A percentile compares a stretch with the other conserved stretches of the same genome.
Evolutionary conservation across 2,888 invertebrate species (phyloP).

Genomic region (Coleophora deauratella): DNA sequence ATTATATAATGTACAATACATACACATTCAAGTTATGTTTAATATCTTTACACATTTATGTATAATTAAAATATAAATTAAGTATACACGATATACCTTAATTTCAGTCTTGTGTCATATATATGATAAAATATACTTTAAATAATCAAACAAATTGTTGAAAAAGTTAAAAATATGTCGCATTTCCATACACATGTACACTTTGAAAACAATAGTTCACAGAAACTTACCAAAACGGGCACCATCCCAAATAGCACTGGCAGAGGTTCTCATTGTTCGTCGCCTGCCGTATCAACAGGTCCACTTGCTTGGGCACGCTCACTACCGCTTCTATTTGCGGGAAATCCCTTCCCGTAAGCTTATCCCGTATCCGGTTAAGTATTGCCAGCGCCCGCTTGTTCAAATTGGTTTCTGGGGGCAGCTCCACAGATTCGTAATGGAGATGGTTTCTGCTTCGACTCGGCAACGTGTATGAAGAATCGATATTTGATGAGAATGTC

Average conservation of each 20-base stretch:
- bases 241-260: constrained; percentile 99
- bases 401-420: constrained; percentile 82
- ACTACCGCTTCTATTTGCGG: constrained; percentile 80
- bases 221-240: constrained; percentile 79
- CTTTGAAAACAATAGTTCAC: constrained; percentile 1
- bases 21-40: too few relatives aligned
- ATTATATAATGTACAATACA: too few relatives aligned
- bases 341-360: constrained; percentile 95
- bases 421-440: constrained; percentile 56
- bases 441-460: constrained; percentile 51
- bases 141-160: too few relatives aligned
- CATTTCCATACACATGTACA: too few relatives aligned
- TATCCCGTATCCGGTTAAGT: constrained; percentile 93
- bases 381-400: constrained; percentile 95
- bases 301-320: constrained; percentile 92
- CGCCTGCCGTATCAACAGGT: constrained; percentile 94
- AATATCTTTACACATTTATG: too few relatives aligned
- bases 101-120: too few relatives aligned
- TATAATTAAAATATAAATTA: too few relatives aligned
- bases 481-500: constrained; percentile 56
- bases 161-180: too few relatives aligned
- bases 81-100: too few relatives aligned
- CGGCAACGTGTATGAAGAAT: constrained; percentile 53
- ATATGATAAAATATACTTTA: too few relatives aligned
- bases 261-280: constrained; percentile 98